These are phyloP conservation scores for Poeciliopsis occidentalis DNA, from an alignment of 2,113 vertebrate species.

Conservation along the genomic window DNA sequence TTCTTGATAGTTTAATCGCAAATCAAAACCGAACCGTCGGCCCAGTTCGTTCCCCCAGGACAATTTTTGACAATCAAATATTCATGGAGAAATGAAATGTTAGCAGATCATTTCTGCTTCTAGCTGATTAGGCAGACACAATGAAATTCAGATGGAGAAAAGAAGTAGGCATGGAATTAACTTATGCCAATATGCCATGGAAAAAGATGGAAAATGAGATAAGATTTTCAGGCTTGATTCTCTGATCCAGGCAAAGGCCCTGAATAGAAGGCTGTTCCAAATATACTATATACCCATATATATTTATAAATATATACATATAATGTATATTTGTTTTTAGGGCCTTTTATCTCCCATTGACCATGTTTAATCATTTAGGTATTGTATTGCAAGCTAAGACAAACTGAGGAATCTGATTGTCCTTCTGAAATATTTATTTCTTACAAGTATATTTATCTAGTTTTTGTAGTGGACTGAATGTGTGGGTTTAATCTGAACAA, in stretches of 20 bases:
- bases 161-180: constrained; percentile 63
- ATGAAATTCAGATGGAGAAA: constrained; percentile 68
- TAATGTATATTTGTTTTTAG: no score
- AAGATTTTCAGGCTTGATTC: constrained; percentile 55
- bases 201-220: constrained; percentile 60
- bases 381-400: no score
- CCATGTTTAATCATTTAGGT: no score
- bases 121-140: constrained; percentile 71
- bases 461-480: no score
- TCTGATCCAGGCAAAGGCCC: constrained; percentile 31
- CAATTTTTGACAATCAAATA: constrained; percentile 80
- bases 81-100: constrained; percentile 79
- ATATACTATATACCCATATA: background rate
- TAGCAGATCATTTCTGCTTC: constrained; percentile 77
- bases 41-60: constrained; percentile 69
- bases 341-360: no score
- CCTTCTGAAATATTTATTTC: no score
- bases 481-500: no score
- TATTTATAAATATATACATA: background rate
- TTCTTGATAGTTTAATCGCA: constrained; percentile 81
- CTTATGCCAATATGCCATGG: constrained; percentile 49
- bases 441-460: no score
- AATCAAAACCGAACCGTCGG: constrained; percentile 75
- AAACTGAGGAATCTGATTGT: no score
- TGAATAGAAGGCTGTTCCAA: background rate